Conservation (phyloP, 2,888 invertebrate genomes). For the Acanthosepion esculentum region DNA sequence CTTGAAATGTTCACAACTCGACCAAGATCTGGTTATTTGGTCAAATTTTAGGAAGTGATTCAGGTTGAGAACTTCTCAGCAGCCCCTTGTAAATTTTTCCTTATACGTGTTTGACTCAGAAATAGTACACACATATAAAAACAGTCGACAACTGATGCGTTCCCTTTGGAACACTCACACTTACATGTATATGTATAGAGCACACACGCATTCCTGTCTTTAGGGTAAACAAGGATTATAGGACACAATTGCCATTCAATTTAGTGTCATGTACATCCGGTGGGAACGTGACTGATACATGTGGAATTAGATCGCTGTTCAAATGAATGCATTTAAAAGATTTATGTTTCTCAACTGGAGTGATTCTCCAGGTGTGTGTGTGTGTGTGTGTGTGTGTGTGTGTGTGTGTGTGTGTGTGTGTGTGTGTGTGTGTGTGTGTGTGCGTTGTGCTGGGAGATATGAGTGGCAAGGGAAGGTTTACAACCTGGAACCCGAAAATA, state of each 20-base stretch:
- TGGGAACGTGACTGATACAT: not conserved
- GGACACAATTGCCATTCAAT: not conserved
- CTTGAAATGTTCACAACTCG: no score
- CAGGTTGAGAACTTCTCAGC: no score
- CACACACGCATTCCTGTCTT: not conserved
- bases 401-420: not conserved
- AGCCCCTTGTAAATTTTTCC: not conserved
- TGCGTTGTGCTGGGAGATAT: not conserved
- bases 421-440: not conserved
- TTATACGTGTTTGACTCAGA: not conserved
- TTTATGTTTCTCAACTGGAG: not conserved
- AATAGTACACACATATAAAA: not conserved
- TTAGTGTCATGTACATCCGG: conserved; percentile 8
- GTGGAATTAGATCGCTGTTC: conserved; percentile 18
- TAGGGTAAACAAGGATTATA: not conserved
- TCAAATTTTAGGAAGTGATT: no score
- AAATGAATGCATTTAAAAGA: conserved; percentile 24
- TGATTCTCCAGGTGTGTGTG: not conserved
- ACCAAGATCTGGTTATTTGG: no score
- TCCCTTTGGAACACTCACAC: not conserved
- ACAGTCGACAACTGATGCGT: not conserved
- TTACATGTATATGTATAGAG: not conserved
- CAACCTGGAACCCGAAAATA: not conserved
- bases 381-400: not conserved
- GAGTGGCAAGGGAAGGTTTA: not conserved